Evolutionary conservation across 2,113 vertebrate species (phyloP).

Genomic region (Ochotona curzoniae): DNA sequence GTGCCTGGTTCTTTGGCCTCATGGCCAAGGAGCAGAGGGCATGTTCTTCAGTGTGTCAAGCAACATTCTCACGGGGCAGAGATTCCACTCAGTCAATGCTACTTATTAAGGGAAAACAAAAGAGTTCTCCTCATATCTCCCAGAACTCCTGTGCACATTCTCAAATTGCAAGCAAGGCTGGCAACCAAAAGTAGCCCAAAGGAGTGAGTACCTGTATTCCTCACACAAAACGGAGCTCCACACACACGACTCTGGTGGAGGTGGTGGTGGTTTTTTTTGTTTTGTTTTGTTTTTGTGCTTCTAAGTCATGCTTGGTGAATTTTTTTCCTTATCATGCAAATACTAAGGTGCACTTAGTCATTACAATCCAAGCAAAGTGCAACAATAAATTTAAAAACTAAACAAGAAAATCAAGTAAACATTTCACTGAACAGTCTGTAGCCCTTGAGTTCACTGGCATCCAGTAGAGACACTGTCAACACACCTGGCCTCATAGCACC

Average conservation of each 20-base stretch:
- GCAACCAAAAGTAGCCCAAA: not conserved
- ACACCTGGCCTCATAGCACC: constrained; percentile 71
- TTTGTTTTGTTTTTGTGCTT: constrained; percentile 18
- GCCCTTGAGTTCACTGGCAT: constrained; percentile 44
- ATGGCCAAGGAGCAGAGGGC: constrained; percentile 30
- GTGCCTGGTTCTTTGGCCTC: not conserved
- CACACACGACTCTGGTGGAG: accelerated
- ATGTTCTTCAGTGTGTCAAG: not conserved
- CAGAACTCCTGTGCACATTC: constrained; percentile 25
- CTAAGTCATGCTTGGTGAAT: not conserved
- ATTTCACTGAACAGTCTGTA: constrained; percentile 73
- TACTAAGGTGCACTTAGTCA: not conserved
- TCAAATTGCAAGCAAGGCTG: not conserved
- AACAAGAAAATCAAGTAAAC: constrained; percentile 75
- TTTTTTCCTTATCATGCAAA: constrained; percentile 1
- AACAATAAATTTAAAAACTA: constrained; percentile 25
- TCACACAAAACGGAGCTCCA: not conserved
- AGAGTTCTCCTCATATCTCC: not conserved
- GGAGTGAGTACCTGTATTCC: not conserved
- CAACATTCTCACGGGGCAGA: not conserved
- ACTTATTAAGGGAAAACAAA: constrained; percentile 26
- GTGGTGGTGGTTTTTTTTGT: no score
- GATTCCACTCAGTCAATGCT: not conserved
- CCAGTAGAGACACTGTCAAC: not conserved
- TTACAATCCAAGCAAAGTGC: constrained; percentile 31